A percentile compares a stretch with the other conserved stretches of the same genome.
Evolutionary conservation across 2,888 invertebrate species (phyloP).

Genomic region (Limnephilus rhombicus): DNA sequence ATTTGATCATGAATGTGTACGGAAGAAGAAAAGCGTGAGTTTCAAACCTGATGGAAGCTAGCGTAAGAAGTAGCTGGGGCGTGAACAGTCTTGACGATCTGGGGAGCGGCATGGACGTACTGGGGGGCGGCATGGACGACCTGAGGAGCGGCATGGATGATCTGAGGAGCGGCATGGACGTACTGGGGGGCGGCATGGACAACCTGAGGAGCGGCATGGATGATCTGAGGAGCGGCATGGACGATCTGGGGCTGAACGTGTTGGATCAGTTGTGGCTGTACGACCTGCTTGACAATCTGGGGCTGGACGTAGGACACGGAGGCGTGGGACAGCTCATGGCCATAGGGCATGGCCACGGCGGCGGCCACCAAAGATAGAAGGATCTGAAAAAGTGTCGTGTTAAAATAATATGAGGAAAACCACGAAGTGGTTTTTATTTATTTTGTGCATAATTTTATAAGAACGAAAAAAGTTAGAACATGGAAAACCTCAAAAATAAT

Average conservation of each 20-base stretch:
- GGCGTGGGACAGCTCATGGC: conserved; percentile 67
- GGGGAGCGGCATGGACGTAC: conserved; percentile 67
- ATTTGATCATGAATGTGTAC: background rate
- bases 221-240: conserved; percentile 49
- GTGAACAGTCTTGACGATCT: conserved; percentile 68
- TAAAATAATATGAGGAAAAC: background rate
- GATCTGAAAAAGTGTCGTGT: conserved; percentile 69
- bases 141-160: conserved; percentile 36
- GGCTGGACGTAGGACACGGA: conserved; percentile 60
- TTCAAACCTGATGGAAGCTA: conserved; percentile 74
- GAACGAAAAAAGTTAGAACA: too few species aligned
- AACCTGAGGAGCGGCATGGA: too few species aligned
- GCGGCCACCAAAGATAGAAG: conserved; percentile 72
- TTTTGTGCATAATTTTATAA: too few species aligned
- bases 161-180: background rate
- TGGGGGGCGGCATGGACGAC: conserved; percentile 61
- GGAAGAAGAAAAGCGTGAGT: background rate
- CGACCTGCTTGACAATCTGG: conserved; percentile 49
- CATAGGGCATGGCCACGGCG: conserved; percentile 73
- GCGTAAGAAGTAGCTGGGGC: conserved; percentile 79
- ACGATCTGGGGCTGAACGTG: background rate
- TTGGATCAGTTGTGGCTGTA: too few species aligned
- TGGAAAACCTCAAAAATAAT: too few species aligned
- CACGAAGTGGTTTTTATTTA: too few species aligned
- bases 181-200: too few species aligned